phyloP scores from a whole-genome alignment of 1,140 invertebrate species.

The Nasonia giraulti region DNA sequence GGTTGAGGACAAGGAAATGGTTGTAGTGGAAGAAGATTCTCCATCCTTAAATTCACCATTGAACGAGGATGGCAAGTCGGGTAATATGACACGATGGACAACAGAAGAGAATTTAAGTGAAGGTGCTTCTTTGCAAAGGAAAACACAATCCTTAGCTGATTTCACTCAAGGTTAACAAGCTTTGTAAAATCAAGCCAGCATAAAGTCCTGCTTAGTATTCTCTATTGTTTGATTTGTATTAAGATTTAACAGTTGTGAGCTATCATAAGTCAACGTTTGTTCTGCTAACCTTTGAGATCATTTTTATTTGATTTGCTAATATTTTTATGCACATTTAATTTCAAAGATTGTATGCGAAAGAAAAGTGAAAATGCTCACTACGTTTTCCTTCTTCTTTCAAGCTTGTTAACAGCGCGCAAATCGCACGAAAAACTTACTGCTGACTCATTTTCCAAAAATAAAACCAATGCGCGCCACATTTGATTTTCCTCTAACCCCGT shows the following conservation, averaged over 20 bases:
- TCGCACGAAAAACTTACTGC: constrained; percentile 21
- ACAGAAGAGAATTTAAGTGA: constrained; percentile 73
- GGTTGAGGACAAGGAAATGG: constrained; percentile 60
- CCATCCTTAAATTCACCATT: constrained; percentile 42
- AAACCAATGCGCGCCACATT: constrained; percentile 15
- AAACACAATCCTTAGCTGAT: constrained; percentile 71
- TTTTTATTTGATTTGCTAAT: not conserved
- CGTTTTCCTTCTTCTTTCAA: not conserved
- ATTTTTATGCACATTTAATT: not conserved
- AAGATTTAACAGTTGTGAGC: not conserved
- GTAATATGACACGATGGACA: constrained; percentile 68
- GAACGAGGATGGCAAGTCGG: constrained; percentile 38
- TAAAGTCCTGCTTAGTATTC: constrained; percentile 10
- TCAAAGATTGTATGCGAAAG: not conserved
- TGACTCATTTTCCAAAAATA: constrained; percentile 49
- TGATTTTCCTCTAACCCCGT: not conserved
- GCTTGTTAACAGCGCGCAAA: not conserved
- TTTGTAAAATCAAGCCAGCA: constrained; percentile 44
- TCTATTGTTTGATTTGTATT: not conserved
- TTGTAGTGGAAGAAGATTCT: constrained; percentile 47
- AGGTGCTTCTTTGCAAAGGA: constrained; percentile 64
- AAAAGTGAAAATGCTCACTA: not conserved
- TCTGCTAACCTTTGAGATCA: not conserved
- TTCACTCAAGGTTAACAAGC: constrained; percentile 65
- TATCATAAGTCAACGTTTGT: not conserved